Base-by-base conservation (phyloP, 2,888 invertebrate genomes). In the Brachypterus glaber region DNA sequence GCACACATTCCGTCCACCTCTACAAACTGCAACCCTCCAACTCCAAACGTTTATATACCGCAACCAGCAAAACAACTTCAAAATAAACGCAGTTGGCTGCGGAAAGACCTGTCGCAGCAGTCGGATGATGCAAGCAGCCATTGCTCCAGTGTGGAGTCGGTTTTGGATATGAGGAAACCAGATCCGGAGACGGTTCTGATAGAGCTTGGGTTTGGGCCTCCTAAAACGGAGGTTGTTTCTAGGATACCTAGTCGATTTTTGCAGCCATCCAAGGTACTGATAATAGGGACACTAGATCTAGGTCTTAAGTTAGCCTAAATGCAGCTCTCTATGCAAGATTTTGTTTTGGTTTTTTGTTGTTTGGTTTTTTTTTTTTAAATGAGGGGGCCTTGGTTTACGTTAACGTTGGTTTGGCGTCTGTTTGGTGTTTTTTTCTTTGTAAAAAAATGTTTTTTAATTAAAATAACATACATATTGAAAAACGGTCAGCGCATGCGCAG, bases 181-280 rank as follows among this genome's bases (percentile, higher is more conserved):
- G 90, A 93, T 68, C 91, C 92, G 0, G 91, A 92, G 60, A 85
- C 87, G 37, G 80, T 93, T 37, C 71, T 93, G 17, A 66, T 87
- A 34, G 85, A 82, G 47, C 69, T 87, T 37, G 88, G 88, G 8
- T 87, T 87, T 62, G 86, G 86, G 0, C 84, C 82, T 5, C 71
- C 76, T 39, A 73, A 73, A 48, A 76, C 77, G 35, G 79, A 79
- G 54, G 75, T 79, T 49, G 60, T 79, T 12, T 79, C 82, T 39
- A 76, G 89, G 50, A 88, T 93, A 63, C 92, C 92, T 2, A 79
- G 74, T 48, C 64, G 81, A 39, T 92, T 92, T 62, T 70, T 92
- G 39, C 79, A 80, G 47, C 89, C 87, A 37, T 90, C 90, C 2
- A 74, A 79, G 65, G 79, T 82, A 53, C 8, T 18, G 5, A n/a